Percentiles rank a stretch among this genome's conserved stretches.
Conservation (phyloP, 2,797 vertebrate species). For the Sphenodon punctatus region DNA sequence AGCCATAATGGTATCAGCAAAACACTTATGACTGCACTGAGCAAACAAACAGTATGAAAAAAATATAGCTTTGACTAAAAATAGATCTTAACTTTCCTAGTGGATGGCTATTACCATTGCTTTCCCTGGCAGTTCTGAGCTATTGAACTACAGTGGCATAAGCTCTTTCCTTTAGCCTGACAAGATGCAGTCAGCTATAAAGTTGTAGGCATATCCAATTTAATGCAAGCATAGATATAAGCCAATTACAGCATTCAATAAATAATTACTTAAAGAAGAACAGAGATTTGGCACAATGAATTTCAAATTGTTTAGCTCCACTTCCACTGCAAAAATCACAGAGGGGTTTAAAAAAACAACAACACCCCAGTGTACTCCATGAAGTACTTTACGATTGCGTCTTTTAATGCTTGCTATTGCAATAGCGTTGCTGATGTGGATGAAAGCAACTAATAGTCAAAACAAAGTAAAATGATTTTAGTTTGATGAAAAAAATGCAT, state of each 20-base stretch:
- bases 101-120: background rate
- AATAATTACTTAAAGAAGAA: background rate
- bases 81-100: background rate
- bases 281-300: background rate
- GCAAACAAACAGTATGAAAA: background rate
- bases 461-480: background rate
- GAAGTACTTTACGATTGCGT: too few relatives aligned
- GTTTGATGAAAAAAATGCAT: background rate
- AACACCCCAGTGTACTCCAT: too few relatives aligned
- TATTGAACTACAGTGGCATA: background rate
- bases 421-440: background rate
- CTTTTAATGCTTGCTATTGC: background rate
- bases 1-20: background rate
- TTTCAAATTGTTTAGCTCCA: background rate
- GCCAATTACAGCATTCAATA: background rate
- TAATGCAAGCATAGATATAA: background rate
- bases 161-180: background rate
- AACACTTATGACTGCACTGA: background rate
- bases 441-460: fast-evolving
- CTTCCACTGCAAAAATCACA: background rate
- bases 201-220: background rate
- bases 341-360: too few relatives aligned
- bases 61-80: background rate
- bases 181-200: background rate
- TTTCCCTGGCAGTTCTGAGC: background rate